These are phyloP conservation scores for Cerastoderma edule DNA, from an alignment of 2,888 invertebrate genomes.

Conservation along the genomic window DNA sequence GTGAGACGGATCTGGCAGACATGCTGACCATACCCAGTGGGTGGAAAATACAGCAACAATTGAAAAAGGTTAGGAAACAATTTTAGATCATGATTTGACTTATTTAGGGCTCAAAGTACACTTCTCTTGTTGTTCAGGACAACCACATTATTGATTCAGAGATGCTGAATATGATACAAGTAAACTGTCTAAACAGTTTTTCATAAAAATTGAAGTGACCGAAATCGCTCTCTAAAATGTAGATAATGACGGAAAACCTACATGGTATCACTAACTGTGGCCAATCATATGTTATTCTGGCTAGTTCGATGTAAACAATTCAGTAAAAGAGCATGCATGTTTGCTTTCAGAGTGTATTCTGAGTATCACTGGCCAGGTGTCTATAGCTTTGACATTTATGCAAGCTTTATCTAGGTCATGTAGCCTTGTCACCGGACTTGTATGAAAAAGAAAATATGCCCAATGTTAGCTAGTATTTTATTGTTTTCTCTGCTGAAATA, in stretches of 20 bases:
- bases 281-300: no score
- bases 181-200: no score
- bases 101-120: background rate
- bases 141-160: background rate
- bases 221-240: background rate
- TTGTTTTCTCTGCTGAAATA: background rate
- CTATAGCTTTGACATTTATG: no score
- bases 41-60: conserved; percentile 14
- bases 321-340: no score
- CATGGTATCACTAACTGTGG: no score
- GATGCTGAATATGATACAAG: background rate
- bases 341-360: no score
- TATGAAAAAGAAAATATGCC: background rate
- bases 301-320: no score
- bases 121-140: background rate
- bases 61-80: conserved; percentile 41
- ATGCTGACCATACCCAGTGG: conserved; percentile 33
- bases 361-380: no score
- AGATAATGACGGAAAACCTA: no score
- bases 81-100: background rate
- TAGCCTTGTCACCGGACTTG: background rate
- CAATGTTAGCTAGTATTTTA: background rate
- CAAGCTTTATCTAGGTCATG: no score
- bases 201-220: background rate
- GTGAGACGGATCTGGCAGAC: conserved; percentile 27